Conservation (phyloP, 2,113 vertebrate species). For the Falco punctatus region DNA sequence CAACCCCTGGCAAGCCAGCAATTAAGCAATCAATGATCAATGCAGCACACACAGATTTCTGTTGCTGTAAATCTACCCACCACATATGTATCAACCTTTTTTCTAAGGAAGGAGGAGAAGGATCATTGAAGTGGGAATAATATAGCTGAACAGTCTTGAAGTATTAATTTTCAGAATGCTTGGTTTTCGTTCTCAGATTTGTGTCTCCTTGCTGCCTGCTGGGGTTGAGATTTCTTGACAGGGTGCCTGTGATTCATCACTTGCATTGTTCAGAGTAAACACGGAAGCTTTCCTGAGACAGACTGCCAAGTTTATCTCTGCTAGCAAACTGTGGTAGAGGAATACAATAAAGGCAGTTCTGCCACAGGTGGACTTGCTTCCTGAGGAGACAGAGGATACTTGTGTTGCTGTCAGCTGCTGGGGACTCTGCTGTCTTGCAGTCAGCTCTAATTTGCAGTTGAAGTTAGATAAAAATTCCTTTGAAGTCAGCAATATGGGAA, state of each 20-base stretch:
- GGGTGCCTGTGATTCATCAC: not conserved
- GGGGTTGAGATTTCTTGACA: not conserved
- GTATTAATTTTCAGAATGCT: not conserved
- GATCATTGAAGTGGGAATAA: not conserved
- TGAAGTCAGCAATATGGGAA: not conserved
- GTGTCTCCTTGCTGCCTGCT: not conserved
- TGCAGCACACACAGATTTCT: not conserved
- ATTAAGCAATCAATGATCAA: not conserved
- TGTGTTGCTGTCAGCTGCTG: not conserved
- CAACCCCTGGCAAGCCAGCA: not conserved
- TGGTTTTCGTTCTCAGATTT: not conserved
- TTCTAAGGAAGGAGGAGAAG: not conserved
- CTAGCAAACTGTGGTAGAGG: not conserved
- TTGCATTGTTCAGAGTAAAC: not conserved
- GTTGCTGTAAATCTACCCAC: not conserved
- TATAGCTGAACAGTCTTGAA: not conserved
- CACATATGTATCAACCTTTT: not conserved
- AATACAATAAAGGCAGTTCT: not conserved
- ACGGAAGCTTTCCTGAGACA: not conserved
- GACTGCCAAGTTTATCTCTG: not conserved
- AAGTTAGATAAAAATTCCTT: not conserved
- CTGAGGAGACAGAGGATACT: not conserved
- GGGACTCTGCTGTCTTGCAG: not conserved
- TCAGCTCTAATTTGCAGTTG: not conserved
- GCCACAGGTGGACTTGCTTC: not conserved